Percentiles rank a stretch among this genome's conserved stretches.
phyloP scores from a whole-genome alignment of 2,113 vertebrate species.

The Ploceus nigricollis region DNA sequence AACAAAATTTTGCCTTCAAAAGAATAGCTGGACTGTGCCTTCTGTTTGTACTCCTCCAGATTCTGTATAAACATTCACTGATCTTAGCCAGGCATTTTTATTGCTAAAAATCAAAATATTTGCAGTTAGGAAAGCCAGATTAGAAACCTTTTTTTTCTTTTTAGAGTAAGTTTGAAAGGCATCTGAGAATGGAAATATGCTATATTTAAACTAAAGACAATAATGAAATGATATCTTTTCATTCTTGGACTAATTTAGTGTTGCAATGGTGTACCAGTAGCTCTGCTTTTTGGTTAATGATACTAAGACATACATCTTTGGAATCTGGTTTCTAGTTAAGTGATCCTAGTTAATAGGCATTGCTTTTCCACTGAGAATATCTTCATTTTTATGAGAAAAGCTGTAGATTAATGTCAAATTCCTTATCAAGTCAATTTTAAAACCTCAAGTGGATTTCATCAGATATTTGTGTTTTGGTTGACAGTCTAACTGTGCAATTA shows the following conservation, averaged over 20 bases:
- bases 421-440: neutral
- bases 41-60: neutral
- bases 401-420: neutral
- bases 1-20: neutral
- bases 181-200: neutral
- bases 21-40: neutral
- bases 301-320: neutral
- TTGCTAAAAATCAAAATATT: neutral
- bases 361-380: neutral
- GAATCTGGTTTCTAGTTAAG: neutral
- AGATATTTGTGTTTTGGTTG: neutral
- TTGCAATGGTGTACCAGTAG: neutral
- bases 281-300: neutral
- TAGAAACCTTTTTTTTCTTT: neutral
- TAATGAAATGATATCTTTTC: neutral
- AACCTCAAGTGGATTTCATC: neutral
- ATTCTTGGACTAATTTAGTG: neutral
- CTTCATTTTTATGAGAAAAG: neutral
- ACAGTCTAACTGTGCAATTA: neutral
- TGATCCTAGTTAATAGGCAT: neutral
- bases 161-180: neutral
- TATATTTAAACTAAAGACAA: neutral
- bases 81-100: neutral
- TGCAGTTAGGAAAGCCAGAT: neutral
- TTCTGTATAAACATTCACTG: neutral